phyloP scores from a whole-genome alignment of 2,888 invertebrate species.

The Stenodema calcarata region DNA sequence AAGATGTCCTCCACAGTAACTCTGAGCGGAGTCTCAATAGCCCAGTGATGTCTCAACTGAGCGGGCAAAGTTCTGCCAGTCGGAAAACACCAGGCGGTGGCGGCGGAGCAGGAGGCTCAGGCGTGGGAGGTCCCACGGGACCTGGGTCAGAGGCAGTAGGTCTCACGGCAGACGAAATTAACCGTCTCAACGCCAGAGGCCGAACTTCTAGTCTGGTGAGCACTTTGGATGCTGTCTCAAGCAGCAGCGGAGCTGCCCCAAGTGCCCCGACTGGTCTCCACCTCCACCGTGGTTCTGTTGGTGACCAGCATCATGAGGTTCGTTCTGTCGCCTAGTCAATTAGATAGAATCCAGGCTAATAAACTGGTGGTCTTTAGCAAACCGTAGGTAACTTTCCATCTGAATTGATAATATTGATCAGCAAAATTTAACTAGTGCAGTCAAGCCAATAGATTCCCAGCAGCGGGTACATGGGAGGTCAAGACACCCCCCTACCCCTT shows the following conservation, averaged over 20 bases:
- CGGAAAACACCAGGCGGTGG: conserved; percentile 75
- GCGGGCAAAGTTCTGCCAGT: conserved; percentile 84
- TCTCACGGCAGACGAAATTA: conserved; percentile 91
- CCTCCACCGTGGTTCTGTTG: conserved; percentile 67
- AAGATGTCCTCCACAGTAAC: conserved; percentile 87
- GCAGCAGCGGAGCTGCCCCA: conserved; percentile 66
- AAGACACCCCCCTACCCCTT: too few species aligned
- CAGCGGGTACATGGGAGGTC: too few species aligned
- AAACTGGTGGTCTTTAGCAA: too few species aligned
- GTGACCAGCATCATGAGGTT: conserved; percentile 67
- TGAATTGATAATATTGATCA: too few species aligned
- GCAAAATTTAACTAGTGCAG: too few species aligned
- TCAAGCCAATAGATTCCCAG: too few species aligned
- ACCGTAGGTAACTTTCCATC: too few species aligned
- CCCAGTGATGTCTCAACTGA: conserved; percentile 89
- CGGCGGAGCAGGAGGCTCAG: conserved; percentile 62
- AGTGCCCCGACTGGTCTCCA: conserved; percentile 62
- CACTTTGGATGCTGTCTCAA: conserved; percentile 91
- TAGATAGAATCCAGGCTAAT: too few species aligned
- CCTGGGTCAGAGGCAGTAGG: conserved; percentile 73
- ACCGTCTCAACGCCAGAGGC: conserved; percentile 75
- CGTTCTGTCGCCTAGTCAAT: too few species aligned
- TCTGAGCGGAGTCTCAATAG: conserved; percentile 91
- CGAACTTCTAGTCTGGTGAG: conserved; percentile 85
- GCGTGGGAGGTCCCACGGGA: neutral